phyloP scores from a whole-genome alignment of 2,888 invertebrate species.

The Coelopa pilipes region DNA sequence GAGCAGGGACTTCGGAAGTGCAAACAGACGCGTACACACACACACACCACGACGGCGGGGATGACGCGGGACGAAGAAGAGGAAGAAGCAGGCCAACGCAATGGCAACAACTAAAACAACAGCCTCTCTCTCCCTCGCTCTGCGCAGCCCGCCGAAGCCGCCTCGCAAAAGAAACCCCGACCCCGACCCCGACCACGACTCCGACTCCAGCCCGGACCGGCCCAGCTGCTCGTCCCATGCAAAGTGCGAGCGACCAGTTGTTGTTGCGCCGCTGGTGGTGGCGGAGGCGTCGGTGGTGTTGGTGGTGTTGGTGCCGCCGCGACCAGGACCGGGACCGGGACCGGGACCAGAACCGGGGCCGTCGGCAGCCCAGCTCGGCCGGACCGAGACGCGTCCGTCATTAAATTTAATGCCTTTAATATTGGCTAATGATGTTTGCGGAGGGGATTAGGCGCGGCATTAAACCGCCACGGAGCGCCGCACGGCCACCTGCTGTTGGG shows the following conservation, averaged over 20 bases:
- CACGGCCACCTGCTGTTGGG: constrained; percentile 57
- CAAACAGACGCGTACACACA: too few relatives aligned
- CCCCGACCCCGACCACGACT: neutral
- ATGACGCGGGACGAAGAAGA: too few relatives aligned
- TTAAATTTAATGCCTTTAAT: constrained; percentile 68
- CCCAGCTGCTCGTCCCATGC: constrained; percentile 3
- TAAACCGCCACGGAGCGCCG: constrained; percentile 59
- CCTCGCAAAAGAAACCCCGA: too few relatives aligned
- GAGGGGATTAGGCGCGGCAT: constrained; percentile 61
- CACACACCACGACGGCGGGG: too few relatives aligned
- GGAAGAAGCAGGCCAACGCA: too few relatives aligned
- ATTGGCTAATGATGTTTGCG: constrained; percentile 67
- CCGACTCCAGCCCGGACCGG: neutral
- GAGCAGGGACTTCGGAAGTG: too few relatives aligned
- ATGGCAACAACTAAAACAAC: too few relatives aligned
- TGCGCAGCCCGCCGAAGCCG: too few relatives aligned
- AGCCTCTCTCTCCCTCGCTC: too few relatives aligned
- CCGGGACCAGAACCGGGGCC: neutral
- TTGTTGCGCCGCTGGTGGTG: neutral
- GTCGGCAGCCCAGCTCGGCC: constrained; percentile 2
- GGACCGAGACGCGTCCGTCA: constrained; percentile 50
- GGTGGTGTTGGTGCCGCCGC: neutral
- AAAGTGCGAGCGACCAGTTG: neutral
- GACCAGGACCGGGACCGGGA: neutral
- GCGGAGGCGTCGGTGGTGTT: neutral